phyloP scores from a whole-genome alignment of 1,140 invertebrate species.

The Drosophila hydei region DNA sequence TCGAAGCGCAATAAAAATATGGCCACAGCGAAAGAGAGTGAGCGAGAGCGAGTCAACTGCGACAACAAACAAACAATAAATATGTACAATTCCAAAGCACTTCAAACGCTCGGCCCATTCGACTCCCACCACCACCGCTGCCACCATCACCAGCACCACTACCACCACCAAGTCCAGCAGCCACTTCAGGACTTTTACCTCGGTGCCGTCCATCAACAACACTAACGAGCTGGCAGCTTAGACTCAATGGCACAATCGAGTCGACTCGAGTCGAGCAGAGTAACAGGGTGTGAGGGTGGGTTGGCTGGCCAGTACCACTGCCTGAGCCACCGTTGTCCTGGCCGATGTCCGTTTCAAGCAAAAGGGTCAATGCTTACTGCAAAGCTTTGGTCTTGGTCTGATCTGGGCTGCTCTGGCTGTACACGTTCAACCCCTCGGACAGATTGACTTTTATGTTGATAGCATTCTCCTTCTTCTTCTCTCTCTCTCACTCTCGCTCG shows the following conservation, averaged over 20 bases:
- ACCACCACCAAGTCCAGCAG: conserved; percentile 29
- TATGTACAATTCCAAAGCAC: conserved; percentile 44
- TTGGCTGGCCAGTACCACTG: conserved; percentile 8
- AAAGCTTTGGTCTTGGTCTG: conserved; percentile 24
- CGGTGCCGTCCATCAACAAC: conserved; percentile 40
- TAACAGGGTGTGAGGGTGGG: conserved; percentile 41
- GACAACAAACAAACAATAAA: conserved; percentile 16
- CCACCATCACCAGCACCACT: neutral
- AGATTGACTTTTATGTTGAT: conserved; percentile 75
- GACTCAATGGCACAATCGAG: conserved; percentile 23
- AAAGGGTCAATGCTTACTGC: conserved; percentile 61
- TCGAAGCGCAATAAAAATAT: conserved; percentile 57
- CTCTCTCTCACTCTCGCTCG: conserved; percentile 5
- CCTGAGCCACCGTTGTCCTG: neutral
- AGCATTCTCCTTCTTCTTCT: conserved; percentile 22
- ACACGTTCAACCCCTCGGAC: conserved; percentile 63
- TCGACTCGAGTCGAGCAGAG: neutral
- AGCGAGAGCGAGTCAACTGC: conserved; percentile 17
- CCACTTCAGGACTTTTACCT: conserved; percentile 32
- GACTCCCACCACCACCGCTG: conserved; percentile 14
- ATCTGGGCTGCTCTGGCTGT: conserved; percentile 26
- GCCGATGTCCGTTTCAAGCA: conserved; percentile 48
- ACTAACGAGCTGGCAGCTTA: conserved; percentile 38
- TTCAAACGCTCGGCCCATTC: conserved; percentile 23
- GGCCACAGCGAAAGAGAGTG: conserved; percentile 28